Evolutionary conservation across 2,888 invertebrate species (phyloP).

Genomic region (Polydesmus complanatus): DNA sequence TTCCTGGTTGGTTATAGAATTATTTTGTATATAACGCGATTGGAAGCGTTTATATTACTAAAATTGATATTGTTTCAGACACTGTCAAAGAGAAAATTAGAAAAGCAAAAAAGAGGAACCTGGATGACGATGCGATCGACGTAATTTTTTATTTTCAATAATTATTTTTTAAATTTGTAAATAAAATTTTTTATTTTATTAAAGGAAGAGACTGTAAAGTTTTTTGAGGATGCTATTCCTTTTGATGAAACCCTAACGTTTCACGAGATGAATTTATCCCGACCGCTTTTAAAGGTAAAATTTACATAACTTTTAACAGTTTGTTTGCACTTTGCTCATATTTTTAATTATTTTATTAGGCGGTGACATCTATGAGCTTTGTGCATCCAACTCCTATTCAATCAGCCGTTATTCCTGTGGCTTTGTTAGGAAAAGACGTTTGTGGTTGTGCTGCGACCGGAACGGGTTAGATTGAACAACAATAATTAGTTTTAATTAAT

Average conservation of each 20-base stretch:
- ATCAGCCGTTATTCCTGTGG: conserved; percentile 84
- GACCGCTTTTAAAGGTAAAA: conserved; percentile 68
- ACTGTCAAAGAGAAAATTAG: conserved; percentile 13
- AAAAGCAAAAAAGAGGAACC: conserved; percentile 23
- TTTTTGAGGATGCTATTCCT: conserved; percentile 50
- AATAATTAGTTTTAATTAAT: neutral
- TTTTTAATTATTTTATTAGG: conserved; percentile 30
- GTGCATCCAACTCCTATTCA: conserved; percentile 95
- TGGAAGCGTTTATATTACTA: neutral
- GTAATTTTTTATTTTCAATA: neutral
- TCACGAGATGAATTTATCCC: conserved; percentile 90
- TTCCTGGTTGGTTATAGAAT: conserved; percentile 41
- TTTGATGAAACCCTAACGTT: conserved; percentile 34
- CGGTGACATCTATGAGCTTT: conserved; percentile 74
- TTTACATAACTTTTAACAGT: neutral
- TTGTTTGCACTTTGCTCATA: neutral
- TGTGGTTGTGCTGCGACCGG: conserved; percentile 99
- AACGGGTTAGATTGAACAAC: conserved; percentile 30
- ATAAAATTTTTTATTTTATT: neutral
- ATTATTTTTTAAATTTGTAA: neutral
- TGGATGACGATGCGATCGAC: conserved; percentile 18
- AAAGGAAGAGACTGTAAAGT: conserved; percentile 20
- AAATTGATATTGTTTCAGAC: neutral
- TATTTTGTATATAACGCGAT: neutral
- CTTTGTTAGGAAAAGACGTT: conserved; percentile 79